Evolutionary conservation across 2,888 invertebrate genomes (phyloP).

Genomic region (Xanthorhoe designata): DNA sequence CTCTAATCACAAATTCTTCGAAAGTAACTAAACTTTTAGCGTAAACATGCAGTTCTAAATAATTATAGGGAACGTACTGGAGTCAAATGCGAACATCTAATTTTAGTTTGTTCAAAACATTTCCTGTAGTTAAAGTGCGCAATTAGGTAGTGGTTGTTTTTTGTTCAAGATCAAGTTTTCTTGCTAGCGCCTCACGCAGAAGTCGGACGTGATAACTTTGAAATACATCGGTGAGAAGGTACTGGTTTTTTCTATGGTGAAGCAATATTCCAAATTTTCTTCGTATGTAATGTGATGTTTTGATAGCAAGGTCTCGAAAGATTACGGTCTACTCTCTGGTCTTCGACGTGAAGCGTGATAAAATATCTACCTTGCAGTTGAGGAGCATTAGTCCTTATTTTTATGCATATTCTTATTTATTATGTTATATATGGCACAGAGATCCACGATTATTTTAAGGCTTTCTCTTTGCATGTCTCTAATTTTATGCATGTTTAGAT

Average conservation of each 20-base stretch:
- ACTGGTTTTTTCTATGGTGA: conserved; percentile 56
- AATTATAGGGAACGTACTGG: conserved; percentile 44
- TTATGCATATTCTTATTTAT: too few relatives aligned
- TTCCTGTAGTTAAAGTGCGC: conserved; percentile 62
- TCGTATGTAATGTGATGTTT: conserved; percentile 57
- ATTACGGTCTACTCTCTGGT: conserved; percentile 62
- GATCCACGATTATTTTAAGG: too few relatives aligned
- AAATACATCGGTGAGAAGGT: conserved; percentile 50
- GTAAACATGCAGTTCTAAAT: conserved; percentile 44
- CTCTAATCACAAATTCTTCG: conserved; percentile 47
- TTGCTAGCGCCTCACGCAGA: conserved; percentile 56
- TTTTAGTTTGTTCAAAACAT: conserved; percentile 56
- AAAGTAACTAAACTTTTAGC: conserved; percentile 49
- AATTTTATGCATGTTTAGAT: too few relatives aligned
- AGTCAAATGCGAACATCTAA: conserved; percentile 42
- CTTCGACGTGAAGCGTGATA: conserved; percentile 45
- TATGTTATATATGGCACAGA: too few relatives aligned
- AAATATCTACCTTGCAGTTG: conserved; percentile 3
- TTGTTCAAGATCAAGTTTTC: conserved; percentile 62
- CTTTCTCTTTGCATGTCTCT: too few relatives aligned
- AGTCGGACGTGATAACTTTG: conserved; percentile 63
- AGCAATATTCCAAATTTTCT: conserved; percentile 56
- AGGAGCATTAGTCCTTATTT: too few relatives aligned
- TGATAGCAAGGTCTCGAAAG: conserved; percentile 58
- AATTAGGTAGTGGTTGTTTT: conserved; percentile 57